Evolutionary conservation across 2,888 invertebrate species (phyloP).

Genomic region (Cataglyphis altisquamis): DNA sequence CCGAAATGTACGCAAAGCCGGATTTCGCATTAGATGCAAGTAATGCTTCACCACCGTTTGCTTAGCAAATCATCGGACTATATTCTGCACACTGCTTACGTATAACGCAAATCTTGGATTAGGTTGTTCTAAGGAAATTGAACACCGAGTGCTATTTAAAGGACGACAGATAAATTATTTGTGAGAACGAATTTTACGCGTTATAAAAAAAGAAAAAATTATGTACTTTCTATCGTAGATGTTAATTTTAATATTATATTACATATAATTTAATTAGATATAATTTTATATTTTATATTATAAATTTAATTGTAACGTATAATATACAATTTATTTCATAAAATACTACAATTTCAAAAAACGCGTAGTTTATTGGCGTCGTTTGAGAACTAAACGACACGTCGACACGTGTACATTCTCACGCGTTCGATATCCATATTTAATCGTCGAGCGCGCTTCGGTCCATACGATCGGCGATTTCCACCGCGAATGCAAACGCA

Average conservation of each 20-base stretch:
- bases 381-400: neutral
- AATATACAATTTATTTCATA: neutral
- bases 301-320: neutral
- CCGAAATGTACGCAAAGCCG: conserved; percentile 33
- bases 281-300: neutral
- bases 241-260: neutral
- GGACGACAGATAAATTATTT: neutral
- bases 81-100: conserved; percentile 4
- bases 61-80: conserved; percentile 35
- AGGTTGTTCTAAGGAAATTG: conserved; percentile 25
- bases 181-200: neutral
- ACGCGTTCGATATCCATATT: neutral
- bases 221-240: neutral
- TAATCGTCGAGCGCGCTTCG: neutral
- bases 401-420: conserved; percentile 14
- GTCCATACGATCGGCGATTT: neutral
- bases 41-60: conserved; percentile 30
- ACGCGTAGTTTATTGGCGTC: neutral
- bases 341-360: neutral
- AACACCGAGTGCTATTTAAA: neutral
- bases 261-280: neutral
- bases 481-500: neutral
- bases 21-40: conserved; percentile 22
- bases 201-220: neutral
- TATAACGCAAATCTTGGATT: conserved; percentile 19